Evolutionary conservation across 35 echinoderm and acorn worm species (phyloP).

Genomic region (Patiria miniata): DNA sequence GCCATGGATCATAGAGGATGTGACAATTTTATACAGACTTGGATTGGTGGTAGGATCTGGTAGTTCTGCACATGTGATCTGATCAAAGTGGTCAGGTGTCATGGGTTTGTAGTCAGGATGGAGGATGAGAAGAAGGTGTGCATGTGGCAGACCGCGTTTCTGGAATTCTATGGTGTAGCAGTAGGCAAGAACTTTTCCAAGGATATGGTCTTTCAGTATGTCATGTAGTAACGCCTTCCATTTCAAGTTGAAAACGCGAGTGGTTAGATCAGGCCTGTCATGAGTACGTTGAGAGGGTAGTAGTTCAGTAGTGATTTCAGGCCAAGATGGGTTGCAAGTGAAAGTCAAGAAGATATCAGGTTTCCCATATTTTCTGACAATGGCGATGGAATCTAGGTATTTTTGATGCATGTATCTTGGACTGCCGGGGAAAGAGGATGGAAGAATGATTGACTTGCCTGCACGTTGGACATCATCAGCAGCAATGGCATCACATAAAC

Average conservation of each 20-base stretch:
- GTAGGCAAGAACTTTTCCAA: constrained; percentile 51
- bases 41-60: constrained; percentile 23
- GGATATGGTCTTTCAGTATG: constrained; percentile 11
- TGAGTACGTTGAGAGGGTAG: constrained; percentile 1
- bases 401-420: constrained; percentile 24
- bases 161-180: constrained; percentile 42
- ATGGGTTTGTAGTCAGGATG: constrained; percentile 28
- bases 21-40: not conserved
- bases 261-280: constrained; percentile 45
- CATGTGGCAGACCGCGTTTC: constrained; percentile 58
- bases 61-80: constrained; percentile 34
- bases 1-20: not conserved
- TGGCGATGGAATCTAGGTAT: constrained; percentile 35
- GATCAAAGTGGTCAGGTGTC: constrained; percentile 35
- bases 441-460: constrained; percentile 31
- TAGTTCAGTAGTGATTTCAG: constrained; percentile 35
- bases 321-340: constrained; percentile 58
- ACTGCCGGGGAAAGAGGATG: constrained; percentile 29
- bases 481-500: constrained; percentile 26
- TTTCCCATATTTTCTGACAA: constrained; percentile 42
- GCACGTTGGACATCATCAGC: not conserved
- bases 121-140: constrained; percentile 31
- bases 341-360: constrained; percentile 49
- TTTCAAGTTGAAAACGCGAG: constrained; percentile 43
- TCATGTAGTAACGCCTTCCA: constrained; percentile 24